phyloP scores from a whole-genome alignment of 2,113 vertebrate genomes.

The Myotis lucifugus region DNA sequence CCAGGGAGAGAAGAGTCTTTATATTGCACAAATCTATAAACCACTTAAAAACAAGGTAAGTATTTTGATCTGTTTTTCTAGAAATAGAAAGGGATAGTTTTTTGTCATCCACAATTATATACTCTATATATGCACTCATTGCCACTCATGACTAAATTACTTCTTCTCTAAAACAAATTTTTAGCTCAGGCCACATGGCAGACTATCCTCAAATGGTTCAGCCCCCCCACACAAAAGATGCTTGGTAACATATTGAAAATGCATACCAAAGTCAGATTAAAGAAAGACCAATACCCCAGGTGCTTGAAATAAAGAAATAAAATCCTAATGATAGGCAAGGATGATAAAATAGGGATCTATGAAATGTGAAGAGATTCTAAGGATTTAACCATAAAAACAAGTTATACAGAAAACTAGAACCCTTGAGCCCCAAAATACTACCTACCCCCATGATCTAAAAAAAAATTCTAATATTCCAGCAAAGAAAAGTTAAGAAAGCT shows the following conservation, averaged over 20 bases:
- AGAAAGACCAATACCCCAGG: neutral
- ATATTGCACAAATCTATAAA: neutral
- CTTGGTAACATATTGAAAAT: neutral
- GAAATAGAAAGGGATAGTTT: neutral
- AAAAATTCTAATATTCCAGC: neutral
- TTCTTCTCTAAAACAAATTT: neutral
- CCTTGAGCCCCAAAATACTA: too few relatives aligned
- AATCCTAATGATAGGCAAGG: neutral
- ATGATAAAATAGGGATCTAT: neutral
- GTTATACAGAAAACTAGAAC: neutral
- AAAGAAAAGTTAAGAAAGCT: neutral
- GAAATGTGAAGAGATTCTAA: neutral
- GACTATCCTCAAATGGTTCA: neutral
- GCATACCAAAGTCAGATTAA: neutral
- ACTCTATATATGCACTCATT: neutral
- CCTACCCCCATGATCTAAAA: neutral
- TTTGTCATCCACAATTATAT: neutral
- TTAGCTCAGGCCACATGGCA: neutral
- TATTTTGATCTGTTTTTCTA: neutral
- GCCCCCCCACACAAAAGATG: neutral
- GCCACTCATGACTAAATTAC: neutral
- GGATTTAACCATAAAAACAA: neutral
- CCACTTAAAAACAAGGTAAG: neutral
- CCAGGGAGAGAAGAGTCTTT: neutral
- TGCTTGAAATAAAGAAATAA: neutral